phyloP scores from a whole-genome alignment of 2,888 invertebrate species.

The Heteropelma amictum region DNA sequence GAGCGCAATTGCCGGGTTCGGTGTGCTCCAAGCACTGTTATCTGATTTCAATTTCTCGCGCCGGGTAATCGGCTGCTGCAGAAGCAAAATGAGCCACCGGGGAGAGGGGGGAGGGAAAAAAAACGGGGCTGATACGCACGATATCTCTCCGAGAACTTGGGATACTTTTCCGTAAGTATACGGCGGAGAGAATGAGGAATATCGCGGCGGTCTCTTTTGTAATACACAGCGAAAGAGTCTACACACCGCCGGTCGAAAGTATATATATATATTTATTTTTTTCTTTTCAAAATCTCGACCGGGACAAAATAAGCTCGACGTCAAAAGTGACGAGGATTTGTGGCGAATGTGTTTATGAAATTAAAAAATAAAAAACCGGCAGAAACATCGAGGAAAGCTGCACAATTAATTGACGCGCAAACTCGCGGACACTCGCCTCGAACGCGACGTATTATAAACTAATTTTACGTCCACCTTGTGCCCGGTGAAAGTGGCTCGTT shows the following conservation, averaged over 20 bases:
- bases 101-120: background rate
- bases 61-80: constrained; percentile 63
- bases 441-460: too few relatives aligned
- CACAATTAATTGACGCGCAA: too few relatives aligned
- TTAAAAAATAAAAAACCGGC: too few relatives aligned
- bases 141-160: constrained; percentile 39
- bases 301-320: too few relatives aligned
- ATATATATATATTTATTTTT: too few relatives aligned
- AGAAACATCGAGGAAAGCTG: too few relatives aligned
- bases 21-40: constrained; percentile 63
- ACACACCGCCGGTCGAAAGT: constrained; percentile 1
- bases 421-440: too few relatives aligned
- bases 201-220: constrained; percentile 19
- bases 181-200: constrained; percentile 50
- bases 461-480: too few relatives aligned
- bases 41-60: constrained; percentile 72
- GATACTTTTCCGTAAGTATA: constrained; percentile 59
- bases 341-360: too few relatives aligned
- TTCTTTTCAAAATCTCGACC: too few relatives aligned
- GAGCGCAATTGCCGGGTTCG: constrained; percentile 50
- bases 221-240: background rate
- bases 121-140: constrained; percentile 21
- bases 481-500: too few relatives aligned
- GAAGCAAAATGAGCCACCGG: constrained; percentile 40
- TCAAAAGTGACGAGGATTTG: too few relatives aligned